Base-by-base conservation (phyloP, 2,113 vertebrate genomes). In the Corvus moneduloides region DNA sequence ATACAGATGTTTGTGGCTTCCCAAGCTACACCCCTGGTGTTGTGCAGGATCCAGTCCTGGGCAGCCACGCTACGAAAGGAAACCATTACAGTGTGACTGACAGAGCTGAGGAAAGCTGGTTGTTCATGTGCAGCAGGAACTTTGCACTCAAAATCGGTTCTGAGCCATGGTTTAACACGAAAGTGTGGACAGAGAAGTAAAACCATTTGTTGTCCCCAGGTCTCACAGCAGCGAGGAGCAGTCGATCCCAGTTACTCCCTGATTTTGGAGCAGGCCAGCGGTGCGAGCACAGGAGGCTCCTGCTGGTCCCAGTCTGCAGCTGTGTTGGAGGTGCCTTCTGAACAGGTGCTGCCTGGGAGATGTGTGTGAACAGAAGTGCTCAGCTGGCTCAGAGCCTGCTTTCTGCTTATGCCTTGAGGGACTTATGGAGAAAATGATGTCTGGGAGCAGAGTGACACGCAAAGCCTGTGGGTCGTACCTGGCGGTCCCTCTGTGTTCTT, bases 11-110 rank as follows among this genome's bases (percentile, higher is more conserved):
- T 10, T 0, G 12, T 66, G 44, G 16, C 33, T 75, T 67, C 63
- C 30, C 41, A 44, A 48, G 35, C 16, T 10, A 0, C 0, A 0
- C 22, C 22, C 41, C 39, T 3, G 0, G 30, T 48, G 39, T 2
- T 78, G 2, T 10, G 32, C 41, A 54, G 49, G 48, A n/a, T 30
- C 26, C 4, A 4, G 73, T 8, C 49, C 48, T 16, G 61, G 74
- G 48, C 41, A 72, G 64, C 30, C 10, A 2, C 5, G 32, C 58
- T 52, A 1, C 8, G 18, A 21, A 10, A 56, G 28, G 55, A 54
- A 84, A 51, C 13, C 49, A 17, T 41, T 23, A 0, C 51, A 54
- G 69, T 33, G 8, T 27, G 58, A 32, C 30, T 52, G 49, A 23
- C 61, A 35, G 41, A 22, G 39, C 21, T 14, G 5, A 48, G 76